Conservation (phyloP, 2,888 invertebrate species). For the Terebella lapidaria region DNA sequence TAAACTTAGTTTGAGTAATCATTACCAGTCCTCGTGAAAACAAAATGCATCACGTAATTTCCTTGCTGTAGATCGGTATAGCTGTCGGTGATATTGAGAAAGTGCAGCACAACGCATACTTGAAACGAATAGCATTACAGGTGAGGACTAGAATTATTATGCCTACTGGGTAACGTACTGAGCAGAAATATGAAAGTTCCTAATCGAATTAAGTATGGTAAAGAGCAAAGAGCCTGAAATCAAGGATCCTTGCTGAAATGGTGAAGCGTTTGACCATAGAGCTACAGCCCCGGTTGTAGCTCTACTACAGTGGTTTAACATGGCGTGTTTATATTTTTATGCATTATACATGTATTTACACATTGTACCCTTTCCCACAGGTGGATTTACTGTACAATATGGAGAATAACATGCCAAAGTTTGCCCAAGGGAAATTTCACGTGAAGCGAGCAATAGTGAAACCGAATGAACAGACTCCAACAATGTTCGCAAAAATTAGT, state of each 20-base stretch:
- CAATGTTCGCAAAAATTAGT: background rate
- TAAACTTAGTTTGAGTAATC: no score
- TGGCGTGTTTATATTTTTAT: background rate
- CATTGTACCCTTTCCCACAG: constrained; percentile 9
- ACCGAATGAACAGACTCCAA: constrained; percentile 23
- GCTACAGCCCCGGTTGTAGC: no score
- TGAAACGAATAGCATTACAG: constrained; percentile 38
- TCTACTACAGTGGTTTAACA: no score
- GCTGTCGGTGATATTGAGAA: constrained; percentile 47
- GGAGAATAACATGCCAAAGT: constrained; percentile 29
- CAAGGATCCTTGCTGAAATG: no score
- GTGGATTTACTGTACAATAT: constrained; percentile 28
- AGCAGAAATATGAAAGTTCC: background rate
- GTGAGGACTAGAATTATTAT: constrained; percentile 26
- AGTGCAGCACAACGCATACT: constrained; percentile 40
- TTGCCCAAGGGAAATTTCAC: constrained; percentile 23
- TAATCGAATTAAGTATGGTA: no score
- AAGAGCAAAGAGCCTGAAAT: no score
- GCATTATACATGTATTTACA: background rate
- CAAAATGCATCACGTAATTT: background rate
- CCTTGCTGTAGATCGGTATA: constrained; percentile 37
- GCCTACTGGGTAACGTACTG: background rate
- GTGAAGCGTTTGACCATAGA: no score
- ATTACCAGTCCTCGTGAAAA: no score
- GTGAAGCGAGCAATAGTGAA: constrained; percentile 20